These are phyloP conservation scores for Chaenodraco wilsoni DNA, from an alignment of 2,797 vertebrate genomes.

Conservation along the genomic window DNA sequence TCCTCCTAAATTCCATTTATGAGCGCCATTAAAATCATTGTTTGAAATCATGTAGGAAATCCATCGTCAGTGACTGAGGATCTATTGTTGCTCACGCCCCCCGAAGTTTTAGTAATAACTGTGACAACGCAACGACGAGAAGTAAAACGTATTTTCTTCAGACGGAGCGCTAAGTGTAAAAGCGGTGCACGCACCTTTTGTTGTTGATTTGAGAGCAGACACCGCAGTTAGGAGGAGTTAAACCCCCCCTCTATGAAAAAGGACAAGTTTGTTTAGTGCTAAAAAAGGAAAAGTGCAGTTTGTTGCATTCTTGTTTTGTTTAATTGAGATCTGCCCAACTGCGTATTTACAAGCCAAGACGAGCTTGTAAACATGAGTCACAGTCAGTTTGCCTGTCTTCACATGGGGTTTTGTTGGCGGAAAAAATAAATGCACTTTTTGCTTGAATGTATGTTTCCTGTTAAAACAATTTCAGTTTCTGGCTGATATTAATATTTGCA, in stretches of 20 bases:
- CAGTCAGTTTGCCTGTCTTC: conserved; percentile 30
- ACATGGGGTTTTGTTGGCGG: background rate
- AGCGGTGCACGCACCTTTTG: conserved; percentile 51
- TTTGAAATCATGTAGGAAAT: conserved; percentile 80
- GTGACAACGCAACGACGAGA: conserved; percentile 62
- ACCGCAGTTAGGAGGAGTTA: conserved; percentile 23
- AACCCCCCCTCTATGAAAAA: background rate
- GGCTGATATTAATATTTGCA: conserved; percentile 10
- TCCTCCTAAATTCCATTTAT: conserved; percentile 78
- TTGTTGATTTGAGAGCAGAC: conserved; percentile 46
- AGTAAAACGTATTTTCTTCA: conserved; percentile 59
- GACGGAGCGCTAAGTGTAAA: conserved; percentile 41
- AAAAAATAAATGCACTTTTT: conserved; percentile 23
- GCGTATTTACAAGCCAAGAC: conserved; percentile 54
- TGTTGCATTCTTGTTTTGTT: conserved; percentile 53
- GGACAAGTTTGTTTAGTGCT: conserved; percentile 33
- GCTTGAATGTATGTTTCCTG: background rate
- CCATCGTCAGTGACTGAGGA: conserved; percentile 60
- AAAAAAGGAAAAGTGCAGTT: conserved; percentile 33
- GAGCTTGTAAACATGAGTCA: conserved; percentile 53
- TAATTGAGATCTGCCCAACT: conserved; percentile 58
- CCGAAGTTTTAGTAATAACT: conserved; percentile 70
- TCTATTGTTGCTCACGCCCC: conserved; percentile 56
- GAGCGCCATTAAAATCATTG: conserved; percentile 80
- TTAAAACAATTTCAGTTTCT: background rate